Conservation (phyloP, 92 coral and sea anemone species). For the Micromussa lordhowensis region DNA sequence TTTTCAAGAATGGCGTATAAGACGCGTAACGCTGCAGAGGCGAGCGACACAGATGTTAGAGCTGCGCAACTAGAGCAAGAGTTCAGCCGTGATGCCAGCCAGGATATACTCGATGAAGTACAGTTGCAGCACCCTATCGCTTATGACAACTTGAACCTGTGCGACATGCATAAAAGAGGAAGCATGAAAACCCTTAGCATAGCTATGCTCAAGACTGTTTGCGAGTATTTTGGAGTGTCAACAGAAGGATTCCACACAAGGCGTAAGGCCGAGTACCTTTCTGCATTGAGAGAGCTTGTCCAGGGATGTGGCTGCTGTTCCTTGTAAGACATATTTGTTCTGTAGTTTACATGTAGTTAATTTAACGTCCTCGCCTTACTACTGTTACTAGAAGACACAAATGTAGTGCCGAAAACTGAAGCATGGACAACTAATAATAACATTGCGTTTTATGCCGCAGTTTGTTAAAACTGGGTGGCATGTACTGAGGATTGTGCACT, state of each 20-base stretch:
- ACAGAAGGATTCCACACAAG: conserved; percentile 19
- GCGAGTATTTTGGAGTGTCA: conserved; percentile 54
- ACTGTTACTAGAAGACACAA: no score
- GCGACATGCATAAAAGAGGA: conserved; percentile 46
- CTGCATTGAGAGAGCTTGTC: conserved; percentile 10
- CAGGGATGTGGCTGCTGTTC: conserved; percentile 10
- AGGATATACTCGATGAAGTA: conserved; percentile 40
- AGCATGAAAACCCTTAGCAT: conserved; percentile 50
- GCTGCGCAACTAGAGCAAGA: conserved; percentile 38
- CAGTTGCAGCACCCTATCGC: conserved; percentile 54
- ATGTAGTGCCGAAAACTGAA: no score
- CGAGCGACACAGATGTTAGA: conserved; percentile 13
- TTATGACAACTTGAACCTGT: conserved; percentile 54
- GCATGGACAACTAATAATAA: no score
- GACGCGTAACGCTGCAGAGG: conserved; percentile 39
- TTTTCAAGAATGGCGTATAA: conserved; percentile 71
- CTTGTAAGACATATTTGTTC: no score
- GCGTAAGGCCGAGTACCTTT: conserved; percentile 30
- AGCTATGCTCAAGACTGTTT: conserved; percentile 44
- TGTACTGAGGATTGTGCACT: no score
- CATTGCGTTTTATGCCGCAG: no score
- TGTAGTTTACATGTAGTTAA: no score
- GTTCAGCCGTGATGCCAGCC: conserved; percentile 32
- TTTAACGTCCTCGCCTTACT: no score
- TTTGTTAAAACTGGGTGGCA: no score